These are phyloP conservation scores for Drosophila recens DNA, from an alignment of 2,888 invertebrate genomes.

Conservation along the genomic window DNA sequence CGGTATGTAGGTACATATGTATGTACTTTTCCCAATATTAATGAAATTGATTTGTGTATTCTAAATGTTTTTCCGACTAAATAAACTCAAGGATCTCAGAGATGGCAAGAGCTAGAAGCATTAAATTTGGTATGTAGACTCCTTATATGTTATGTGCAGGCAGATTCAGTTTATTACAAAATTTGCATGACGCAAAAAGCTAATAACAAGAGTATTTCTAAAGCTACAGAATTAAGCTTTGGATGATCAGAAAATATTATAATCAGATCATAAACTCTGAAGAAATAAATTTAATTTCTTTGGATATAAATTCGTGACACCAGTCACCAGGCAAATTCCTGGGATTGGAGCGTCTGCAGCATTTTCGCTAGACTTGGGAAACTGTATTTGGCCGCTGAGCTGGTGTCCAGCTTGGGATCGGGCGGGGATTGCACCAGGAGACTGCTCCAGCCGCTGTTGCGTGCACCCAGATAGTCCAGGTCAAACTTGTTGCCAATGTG, in stretches of 20 bases:
- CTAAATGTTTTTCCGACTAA: no score
- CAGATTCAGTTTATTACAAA: no score
- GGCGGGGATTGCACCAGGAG: slow-evolving; percentile 59
- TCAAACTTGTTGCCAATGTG: slow-evolving; percentile 93
- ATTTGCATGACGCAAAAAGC: no score
- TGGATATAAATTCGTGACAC: not conserved
- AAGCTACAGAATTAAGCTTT: not conserved
- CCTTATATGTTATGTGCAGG: no score
- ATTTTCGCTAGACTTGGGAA: slow-evolving; percentile 70
- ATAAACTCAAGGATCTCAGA: no score
- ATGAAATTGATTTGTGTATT: no score
- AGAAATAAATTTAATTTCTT: not conserved
- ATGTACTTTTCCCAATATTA: no score
- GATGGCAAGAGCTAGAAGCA: no score
- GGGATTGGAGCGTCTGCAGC: slow-evolving; percentile 68
- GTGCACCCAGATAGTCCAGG: slow-evolving; percentile 92
- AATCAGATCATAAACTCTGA: not conserved
- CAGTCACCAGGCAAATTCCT: slow-evolving; percentile 76
- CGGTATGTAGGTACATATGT: no score
- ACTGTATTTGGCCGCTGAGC: slow-evolving; percentile 58
- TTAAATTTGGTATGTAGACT: no score
- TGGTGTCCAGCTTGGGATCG: slow-evolving; percentile 1
- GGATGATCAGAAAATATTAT: not conserved
- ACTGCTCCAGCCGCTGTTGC: slow-evolving; percentile 86
- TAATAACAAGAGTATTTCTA: not conserved